Evolutionary conservation across 2,113 vertebrate species (phyloP).

Genomic region (Ibidorhyncha struthersii): DNA sequence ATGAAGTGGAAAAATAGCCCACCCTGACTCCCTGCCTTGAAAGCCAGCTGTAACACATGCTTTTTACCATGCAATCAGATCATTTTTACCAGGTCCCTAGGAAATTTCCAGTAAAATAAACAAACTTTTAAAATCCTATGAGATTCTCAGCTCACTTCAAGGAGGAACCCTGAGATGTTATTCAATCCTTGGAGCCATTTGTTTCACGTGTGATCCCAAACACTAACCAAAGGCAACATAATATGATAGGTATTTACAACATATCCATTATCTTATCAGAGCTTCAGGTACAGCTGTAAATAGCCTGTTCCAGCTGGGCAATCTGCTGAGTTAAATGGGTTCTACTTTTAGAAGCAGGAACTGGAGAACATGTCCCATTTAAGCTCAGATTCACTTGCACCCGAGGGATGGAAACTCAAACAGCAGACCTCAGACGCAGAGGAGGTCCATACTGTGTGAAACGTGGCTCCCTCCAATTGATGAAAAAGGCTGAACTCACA

Average conservation of each 20-base stretch:
- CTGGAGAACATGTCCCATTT: not conserved
- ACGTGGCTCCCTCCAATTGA: not conserved
- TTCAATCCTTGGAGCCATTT: constrained; percentile 13
- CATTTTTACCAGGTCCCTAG: not conserved
- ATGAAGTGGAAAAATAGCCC: not conserved
- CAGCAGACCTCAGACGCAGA: not conserved
- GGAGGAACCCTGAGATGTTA: not conserved
- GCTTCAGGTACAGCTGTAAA: constrained; percentile 65
- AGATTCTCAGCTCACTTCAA: not conserved
- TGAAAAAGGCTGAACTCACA: not conserved
- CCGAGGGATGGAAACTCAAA: not conserved
- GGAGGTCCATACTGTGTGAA: not conserved
- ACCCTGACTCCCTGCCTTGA: not conserved
- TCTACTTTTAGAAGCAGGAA: constrained; percentile 62
- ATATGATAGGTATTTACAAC: constrained; percentile 67
- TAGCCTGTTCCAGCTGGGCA: constrained; percentile 43
- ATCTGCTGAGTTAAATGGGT: constrained; percentile 52
- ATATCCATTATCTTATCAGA: constrained; percentile 67
- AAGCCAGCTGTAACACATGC: not conserved
- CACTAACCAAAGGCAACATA: constrained; percentile 41
- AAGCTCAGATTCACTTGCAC: constrained; percentile 23
- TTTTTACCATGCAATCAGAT: not conserved
- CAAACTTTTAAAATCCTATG: not conserved
- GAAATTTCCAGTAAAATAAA: constrained; percentile 27
- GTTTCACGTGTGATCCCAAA: constrained; percentile 23